Percentiles rank a stretch among this genome's conserved stretches.
Evolutionary conservation across 2,888 invertebrate genomes (phyloP).

Genomic region (Neria commutata): DNA sequence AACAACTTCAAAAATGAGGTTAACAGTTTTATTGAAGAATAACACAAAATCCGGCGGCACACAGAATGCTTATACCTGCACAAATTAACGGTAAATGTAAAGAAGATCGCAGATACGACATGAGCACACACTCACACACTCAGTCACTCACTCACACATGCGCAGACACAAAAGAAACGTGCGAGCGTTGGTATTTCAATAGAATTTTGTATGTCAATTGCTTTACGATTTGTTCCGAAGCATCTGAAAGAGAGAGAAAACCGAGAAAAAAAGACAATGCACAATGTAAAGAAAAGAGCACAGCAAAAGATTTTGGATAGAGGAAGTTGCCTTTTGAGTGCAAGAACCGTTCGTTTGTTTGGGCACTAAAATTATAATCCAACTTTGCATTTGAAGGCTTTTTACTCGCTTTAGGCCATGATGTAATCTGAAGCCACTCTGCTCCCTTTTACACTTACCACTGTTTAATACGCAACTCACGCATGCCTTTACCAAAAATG

Average conservation of each 20-base stretch:
- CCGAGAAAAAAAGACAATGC: constrained; percentile 20
- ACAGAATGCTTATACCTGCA: too few species aligned
- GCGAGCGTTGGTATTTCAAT: constrained; percentile 30
- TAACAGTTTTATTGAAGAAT: constrained; percentile 29
- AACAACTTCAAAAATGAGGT: constrained; percentile 29
- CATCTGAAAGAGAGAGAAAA: constrained; percentile 24
- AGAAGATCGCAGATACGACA: not conserved
- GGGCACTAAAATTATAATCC: too few species aligned
- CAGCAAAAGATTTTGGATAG: not conserved
- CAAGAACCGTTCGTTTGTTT: too few species aligned
- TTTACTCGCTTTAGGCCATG: not conserved
- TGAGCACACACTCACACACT: constrained; percentile 20
- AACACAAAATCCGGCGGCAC: constrained; percentile 24
- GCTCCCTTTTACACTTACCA: not conserved
- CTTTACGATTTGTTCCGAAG: constrained; percentile 30
- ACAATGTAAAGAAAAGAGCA: not conserved
- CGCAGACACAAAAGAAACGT: not conserved
- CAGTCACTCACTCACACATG: constrained; percentile 25
- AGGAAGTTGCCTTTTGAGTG: not conserved
- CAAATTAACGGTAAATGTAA: constrained; percentile 27
- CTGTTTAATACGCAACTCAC: not conserved
- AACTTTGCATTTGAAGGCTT: not conserved
- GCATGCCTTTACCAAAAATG: not conserved
- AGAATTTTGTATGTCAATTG: constrained; percentile 32
- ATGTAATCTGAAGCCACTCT: not conserved